These are phyloP conservation scores for Zaprionus obscuricornis DNA, from an alignment of 2,888 invertebrate genomes.

Conservation along the genomic window DNA sequence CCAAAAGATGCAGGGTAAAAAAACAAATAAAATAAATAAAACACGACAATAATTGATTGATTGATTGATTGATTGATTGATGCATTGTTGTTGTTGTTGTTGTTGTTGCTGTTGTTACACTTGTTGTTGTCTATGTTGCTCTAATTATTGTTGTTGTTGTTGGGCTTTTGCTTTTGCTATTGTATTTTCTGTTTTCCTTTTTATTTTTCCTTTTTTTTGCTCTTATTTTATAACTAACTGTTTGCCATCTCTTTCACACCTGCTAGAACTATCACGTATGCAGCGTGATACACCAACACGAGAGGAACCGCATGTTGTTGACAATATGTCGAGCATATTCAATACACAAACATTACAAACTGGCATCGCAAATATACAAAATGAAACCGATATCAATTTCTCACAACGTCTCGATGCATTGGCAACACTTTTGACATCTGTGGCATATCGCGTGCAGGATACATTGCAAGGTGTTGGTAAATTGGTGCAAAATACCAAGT, in stretches of 20 bases:
- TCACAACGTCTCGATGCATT: conserved; percentile 67
- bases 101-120: conserved; percentile 12
- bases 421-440: conserved; percentile 72
- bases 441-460: conserved; percentile 56
- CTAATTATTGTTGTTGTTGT: no score
- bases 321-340: conserved; percentile 19
- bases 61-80: background rate
- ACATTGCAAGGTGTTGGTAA: conserved; percentile 54
- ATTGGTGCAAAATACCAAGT: conserved; percentile 71
- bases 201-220: no score
- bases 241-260: background rate
- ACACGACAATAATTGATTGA: background rate
- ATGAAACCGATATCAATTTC: conserved; percentile 10
- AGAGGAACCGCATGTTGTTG: background rate
- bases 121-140: conserved; percentile 16
- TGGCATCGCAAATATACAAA: background rate
- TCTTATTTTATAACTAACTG: no score
- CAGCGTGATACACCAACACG: conserved; percentile 29
- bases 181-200: no score
- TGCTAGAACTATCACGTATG: conserved; percentile 54
- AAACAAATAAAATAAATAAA: background rate
- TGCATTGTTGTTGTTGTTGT: conserved; percentile 23
- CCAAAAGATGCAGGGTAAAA: conserved; percentile 52
- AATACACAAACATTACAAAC: background rate
- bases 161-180: no score